Evolutionary conservation across 2,888 invertebrate species (phyloP), one percentile per base, ranked within the genome.

Genomic region (Macrophya annulata): DNA sequence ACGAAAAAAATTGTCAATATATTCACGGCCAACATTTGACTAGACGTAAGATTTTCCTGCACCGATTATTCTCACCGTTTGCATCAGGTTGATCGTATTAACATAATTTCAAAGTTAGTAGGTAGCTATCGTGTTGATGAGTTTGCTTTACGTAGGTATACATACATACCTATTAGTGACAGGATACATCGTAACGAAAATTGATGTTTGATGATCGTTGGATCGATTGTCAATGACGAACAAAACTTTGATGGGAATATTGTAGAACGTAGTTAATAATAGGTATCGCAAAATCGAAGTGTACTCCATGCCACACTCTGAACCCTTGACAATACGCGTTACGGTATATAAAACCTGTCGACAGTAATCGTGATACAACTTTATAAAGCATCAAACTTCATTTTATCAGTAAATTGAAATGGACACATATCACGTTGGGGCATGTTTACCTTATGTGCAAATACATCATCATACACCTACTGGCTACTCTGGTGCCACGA

Each of bases 41-140:
- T 62, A 21, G 0, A 10, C 21, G 25, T n/a, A 10, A 25, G 9
- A 25, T 25, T 4, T 25, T 37, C 15, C 37, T 25, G 31, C 68
- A 68, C 17, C 68, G 12, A 37, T 31, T 6, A 45, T 45, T 8
- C 45, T 45, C 21, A 45, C 3, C 1, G 21, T 25, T 45, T 45
- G 43, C 40, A n/a, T n/a, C 40, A n/a, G 5, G 25, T 5, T 12
- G 74, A 45, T 45, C 43, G 4, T 68, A 86, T 88, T 86, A 84
- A 55, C 86, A 86, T 84, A 37, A 89, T 88, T 87, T 85, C 86
- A 84, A 85, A 88, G 87, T 87, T 88, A 89, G 88, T 87, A 86
- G 85, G 86, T 85, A 76, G 79, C 84, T 85, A 84, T 31, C 85
- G 74, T 85, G 87, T 87, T 88, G 87, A 89, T 86, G 85, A 84